Evolutionary conservation across 2,113 vertebrate species (phyloP).

Genomic region (Anhinga rufa): DNA sequence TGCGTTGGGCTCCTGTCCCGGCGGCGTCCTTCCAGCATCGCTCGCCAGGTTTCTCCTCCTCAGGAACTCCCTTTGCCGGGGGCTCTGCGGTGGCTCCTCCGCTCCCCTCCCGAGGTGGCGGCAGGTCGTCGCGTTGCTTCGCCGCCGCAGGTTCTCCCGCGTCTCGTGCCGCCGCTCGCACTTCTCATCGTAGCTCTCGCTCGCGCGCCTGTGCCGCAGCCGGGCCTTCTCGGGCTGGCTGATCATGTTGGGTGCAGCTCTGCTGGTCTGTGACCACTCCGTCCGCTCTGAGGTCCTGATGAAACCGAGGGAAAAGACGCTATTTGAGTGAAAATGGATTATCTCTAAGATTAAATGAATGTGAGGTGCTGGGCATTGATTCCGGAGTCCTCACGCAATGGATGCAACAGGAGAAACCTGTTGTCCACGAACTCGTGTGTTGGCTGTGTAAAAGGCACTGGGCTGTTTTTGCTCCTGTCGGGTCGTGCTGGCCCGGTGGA

Average conservation of each 20-base stretch:
- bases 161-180: slow-evolving; percentile 67
- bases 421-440: rapidly evolving
- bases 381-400: neutral
- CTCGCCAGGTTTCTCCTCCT: slow-evolving; percentile 59
- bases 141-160: slow-evolving; percentile 31
- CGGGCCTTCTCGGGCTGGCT: neutral
- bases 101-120: neutral
- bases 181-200: slow-evolving; percentile 75
- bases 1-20: neutral
- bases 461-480: rapidly evolving
- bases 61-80: slow-evolving; percentile 68
- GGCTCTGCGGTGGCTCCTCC: neutral
- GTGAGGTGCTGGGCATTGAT: rapidly evolving
- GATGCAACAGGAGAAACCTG: too few relatives aligned
- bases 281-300: neutral
- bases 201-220: slow-evolving; percentile 40
- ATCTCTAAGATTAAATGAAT: rapidly evolving
- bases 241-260: slow-evolving; percentile 3
- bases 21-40: neutral
- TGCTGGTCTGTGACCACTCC: rapidly evolving
- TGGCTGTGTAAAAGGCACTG: neutral
- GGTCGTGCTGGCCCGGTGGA: neutral
- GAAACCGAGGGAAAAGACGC: neutral
- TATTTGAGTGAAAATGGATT: rapidly evolving
- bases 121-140: slow-evolving; percentile 43